Evolutionary conservation across 2,113 vertebrate species (phyloP).

Genomic region (Pseudolaguvia tuberculata): DNA sequence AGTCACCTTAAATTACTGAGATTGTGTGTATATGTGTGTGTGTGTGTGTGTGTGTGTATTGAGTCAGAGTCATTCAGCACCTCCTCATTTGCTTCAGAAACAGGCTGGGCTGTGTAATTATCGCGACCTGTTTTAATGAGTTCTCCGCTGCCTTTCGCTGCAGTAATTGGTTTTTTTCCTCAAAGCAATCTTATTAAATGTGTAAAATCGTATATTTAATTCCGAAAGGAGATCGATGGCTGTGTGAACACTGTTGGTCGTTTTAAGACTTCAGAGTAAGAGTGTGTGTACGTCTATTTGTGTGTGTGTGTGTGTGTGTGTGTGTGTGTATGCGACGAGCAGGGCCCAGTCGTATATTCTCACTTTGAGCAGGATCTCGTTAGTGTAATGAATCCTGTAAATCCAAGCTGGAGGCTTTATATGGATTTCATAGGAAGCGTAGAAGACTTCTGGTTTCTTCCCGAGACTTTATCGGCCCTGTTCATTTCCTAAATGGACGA

Average conservation of each 20-base stretch:
- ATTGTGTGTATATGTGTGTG: too few species aligned
- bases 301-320: not conserved
- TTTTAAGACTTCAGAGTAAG: slow-evolving; percentile 15
- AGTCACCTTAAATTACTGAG: too few species aligned
- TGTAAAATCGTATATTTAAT: slow-evolving; percentile 59
- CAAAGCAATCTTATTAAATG: slow-evolving; percentile 56
- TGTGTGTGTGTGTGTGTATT: slow-evolving; percentile 30
- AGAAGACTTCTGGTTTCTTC: slow-evolving; percentile 19
- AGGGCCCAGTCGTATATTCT: slow-evolving; percentile 20
- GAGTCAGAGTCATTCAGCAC: slow-evolving; percentile 33
- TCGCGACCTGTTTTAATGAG: slow-evolving; percentile 53
- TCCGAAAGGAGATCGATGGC: slow-evolving; percentile 53
- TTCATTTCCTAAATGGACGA: slow-evolving; percentile 49
- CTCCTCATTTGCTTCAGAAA: slow-evolving; percentile 44
- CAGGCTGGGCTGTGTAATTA: slow-evolving; percentile 46
- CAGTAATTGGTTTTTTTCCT: slow-evolving; percentile 55
- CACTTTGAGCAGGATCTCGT: slow-evolving; percentile 41
- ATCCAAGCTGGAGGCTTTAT: slow-evolving; percentile 39
- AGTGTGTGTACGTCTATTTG: not conserved
- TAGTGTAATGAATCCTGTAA: slow-evolving; percentile 52
- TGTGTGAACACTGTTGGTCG: slow-evolving; percentile 33
- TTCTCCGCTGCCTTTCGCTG: slow-evolving; percentile 46
- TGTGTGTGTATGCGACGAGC: slow-evolving; percentile 6
- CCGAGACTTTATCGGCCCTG: slow-evolving; percentile 26
- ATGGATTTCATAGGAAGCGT: slow-evolving; percentile 32